phyloP scores from a whole-genome alignment of 2,797 vertebrate genomes.

The Eptatretus atami region DNA sequence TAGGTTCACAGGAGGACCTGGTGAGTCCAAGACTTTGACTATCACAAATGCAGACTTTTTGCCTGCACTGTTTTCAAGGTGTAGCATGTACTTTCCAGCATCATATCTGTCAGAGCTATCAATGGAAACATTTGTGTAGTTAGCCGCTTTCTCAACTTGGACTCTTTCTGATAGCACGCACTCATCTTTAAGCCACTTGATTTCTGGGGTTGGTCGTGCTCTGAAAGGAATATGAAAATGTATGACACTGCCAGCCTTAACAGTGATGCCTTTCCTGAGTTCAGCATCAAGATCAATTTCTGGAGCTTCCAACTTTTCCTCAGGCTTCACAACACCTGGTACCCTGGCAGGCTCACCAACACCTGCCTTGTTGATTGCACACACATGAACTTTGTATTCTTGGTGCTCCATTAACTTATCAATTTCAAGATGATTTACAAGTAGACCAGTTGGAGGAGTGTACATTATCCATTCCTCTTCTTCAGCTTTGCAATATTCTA shows the following conservation, averaged over 20 bases:
- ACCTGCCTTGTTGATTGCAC: constrained; percentile 77
- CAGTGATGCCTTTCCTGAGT: constrained; percentile 53
- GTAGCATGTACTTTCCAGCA: constrained; percentile 64
- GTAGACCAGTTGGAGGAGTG: constrained; percentile 58
- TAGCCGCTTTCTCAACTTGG: constrained; percentile 41
- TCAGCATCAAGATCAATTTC: constrained; percentile 75
- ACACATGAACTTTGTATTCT: constrained; percentile 67
- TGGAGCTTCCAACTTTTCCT: constrained; percentile 60
- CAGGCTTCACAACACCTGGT: constrained; percentile 52
- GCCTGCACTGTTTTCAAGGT: constrained; percentile 59
- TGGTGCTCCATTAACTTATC: constrained; percentile 54
- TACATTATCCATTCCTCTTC: constrained; percentile 75
- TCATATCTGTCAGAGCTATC: constrained; percentile 78
- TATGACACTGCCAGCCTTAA: constrained; percentile 66
- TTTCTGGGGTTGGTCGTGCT: constrained; percentile 60
- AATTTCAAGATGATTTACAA: constrained; percentile 63
- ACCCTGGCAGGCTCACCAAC: constrained; percentile 48
- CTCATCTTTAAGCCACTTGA: constrained; percentile 71
- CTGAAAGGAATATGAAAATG: constrained; percentile 70
- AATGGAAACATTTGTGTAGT: constrained; percentile 61
- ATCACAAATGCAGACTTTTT: constrained; percentile 52
- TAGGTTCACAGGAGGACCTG: constrained; percentile 52
- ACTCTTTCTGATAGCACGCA: constrained; percentile 45
- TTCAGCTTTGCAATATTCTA: constrained; percentile 77
- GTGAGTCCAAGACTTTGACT: constrained; percentile 77